Evolutionary conservation across 1,140 invertebrate genomes (phyloP).

Genomic region (Centruroides vittatus): DNA sequence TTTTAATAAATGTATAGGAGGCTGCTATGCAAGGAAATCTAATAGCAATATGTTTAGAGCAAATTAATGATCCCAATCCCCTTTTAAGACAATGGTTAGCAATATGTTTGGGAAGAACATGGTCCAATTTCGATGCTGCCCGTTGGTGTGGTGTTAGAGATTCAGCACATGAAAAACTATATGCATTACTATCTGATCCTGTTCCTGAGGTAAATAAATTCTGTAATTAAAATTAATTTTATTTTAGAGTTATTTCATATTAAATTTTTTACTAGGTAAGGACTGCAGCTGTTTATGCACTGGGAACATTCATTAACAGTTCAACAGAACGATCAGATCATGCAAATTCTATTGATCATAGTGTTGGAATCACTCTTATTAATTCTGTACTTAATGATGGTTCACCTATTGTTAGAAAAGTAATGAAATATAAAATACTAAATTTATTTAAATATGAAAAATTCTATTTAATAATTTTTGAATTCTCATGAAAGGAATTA

Average conservation of each 20-base stretch:
- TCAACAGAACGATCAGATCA: conserved; percentile 69
- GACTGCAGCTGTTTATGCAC: conserved; percentile 75
- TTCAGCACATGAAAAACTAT: conserved; percentile 87
- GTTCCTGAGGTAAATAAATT: conserved; percentile 54
- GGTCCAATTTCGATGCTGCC: conserved; percentile 84
- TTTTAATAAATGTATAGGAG: conserved; percentile 30
- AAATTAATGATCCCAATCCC: conserved; percentile 38
- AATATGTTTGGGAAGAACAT: conserved; percentile 81
- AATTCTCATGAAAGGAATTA: conserved; percentile 41
- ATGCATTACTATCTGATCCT: conserved; percentile 56
- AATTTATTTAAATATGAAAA: background rate
- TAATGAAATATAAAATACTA: conserved; percentile 27
- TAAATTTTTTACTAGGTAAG: conserved; percentile 45
- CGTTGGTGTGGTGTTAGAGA: conserved; percentile 93
- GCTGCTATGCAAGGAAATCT: conserved; percentile 70
- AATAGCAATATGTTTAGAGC: conserved; percentile 74
- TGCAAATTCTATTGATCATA: conserved; percentile 83
- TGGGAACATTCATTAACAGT: conserved; percentile 82
- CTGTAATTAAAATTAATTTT: background rate
- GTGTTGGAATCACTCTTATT: conserved; percentile 70
- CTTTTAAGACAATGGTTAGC: conserved; percentile 79
- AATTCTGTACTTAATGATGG: conserved; percentile 64
- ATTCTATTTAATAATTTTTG: background rate
- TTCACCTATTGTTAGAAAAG: conserved; percentile 72
- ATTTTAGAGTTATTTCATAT: background rate